These are phyloP conservation scores for Pelodiscus sinensis DNA, from an alignment of 2,113 vertebrate genomes.

Conservation along the genomic window DNA sequence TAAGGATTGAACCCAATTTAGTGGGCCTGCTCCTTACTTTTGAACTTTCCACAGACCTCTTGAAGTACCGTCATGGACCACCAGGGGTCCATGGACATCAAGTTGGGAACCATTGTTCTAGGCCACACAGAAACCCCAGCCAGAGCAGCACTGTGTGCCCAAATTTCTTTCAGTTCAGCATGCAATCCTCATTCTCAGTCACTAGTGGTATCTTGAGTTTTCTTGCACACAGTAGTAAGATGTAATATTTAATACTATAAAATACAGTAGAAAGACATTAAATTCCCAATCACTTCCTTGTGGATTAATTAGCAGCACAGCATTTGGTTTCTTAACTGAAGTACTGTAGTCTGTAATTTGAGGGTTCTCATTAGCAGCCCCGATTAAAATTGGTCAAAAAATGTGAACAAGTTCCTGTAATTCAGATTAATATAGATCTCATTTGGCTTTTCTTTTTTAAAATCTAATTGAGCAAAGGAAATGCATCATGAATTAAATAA, in stretches of 20 bases:
- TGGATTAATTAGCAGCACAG: conserved; percentile 5
- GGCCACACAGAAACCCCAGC: no score
- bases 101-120: no score
- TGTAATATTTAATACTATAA: not conserved
- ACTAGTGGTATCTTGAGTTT: not conserved
- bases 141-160: not conserved
- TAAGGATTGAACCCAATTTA: no score
- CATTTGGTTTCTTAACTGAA: conserved; percentile 7
- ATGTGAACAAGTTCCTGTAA: not conserved
- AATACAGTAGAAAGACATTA: conserved; percentile 10
- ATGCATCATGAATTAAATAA: not conserved
- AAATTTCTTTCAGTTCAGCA: not conserved
- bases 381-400: not conserved
- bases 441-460: not conserved
- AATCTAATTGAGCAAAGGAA: not conserved
- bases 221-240: not conserved
- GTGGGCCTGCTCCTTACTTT: no score
- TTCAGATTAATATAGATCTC: conserved; percentile 12
- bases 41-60: no score
- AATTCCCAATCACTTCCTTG: not conserved
- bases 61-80: no score
- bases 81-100: no score
- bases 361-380: not conserved
- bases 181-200: not conserved
- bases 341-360: not conserved